Evolutionary conservation across 1,140 invertebrate genomes (phyloP).

Genomic region (Saccostrea echinata): DNA sequence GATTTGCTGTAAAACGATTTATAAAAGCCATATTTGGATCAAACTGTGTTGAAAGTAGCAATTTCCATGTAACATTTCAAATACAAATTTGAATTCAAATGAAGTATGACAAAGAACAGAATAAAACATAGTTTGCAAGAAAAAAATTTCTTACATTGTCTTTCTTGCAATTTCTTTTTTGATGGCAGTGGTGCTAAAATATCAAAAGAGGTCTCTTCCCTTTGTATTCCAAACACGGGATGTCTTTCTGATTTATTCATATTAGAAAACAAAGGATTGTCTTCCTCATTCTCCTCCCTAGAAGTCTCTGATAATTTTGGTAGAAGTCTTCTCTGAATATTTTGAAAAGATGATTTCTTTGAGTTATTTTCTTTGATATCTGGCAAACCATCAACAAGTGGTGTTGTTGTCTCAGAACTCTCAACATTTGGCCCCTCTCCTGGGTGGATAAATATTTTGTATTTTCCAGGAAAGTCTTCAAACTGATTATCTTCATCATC

Average conservation of each 20-base stretch:
- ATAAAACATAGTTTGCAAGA: too few relatives aligned
- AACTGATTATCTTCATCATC: slow-evolving; percentile 47
- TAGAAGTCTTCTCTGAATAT: slow-evolving; percentile 46
- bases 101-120: too few relatives aligned
- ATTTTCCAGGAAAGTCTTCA: slow-evolving; percentile 58
- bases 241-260: background rate
- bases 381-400: background rate
- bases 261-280: slow-evolving; percentile 17
- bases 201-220: slow-evolving; percentile 7
- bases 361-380: slow-evolving; percentile 9
- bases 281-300: background rate
- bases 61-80: too few relatives aligned
- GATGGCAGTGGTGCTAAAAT: background rate
- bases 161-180: slow-evolving; percentile 12
- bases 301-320: slow-evolving; percentile 34
- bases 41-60: too few relatives aligned
- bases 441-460: slow-evolving; percentile 52
- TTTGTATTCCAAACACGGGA: background rate
- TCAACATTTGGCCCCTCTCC: background rate
- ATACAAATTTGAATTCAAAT: too few relatives aligned
- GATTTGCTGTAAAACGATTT: background rate
- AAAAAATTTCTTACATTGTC: background rate
- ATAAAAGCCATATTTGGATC: too few relatives aligned
- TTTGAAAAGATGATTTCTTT: slow-evolving; percentile 48
- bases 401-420: background rate